phyloP scores from a whole-genome alignment of 2,888 invertebrate genomes.

The Mesorhabditis sp. region DNA sequence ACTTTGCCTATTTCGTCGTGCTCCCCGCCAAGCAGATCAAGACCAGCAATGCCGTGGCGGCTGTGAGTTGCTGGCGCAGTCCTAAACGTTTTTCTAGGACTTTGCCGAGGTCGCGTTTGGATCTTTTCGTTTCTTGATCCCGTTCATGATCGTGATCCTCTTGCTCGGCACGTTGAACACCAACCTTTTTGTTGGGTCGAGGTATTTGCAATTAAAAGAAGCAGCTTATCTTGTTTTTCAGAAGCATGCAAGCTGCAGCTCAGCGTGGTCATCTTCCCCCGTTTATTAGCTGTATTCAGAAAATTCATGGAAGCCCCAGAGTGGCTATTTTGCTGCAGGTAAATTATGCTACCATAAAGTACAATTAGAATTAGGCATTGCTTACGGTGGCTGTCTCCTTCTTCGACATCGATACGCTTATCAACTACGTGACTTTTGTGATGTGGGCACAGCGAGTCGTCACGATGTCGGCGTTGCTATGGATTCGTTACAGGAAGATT shows the following conservation, averaged over 20 bases:
- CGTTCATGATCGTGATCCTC: slow-evolving; percentile 42
- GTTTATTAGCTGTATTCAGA: slow-evolving; percentile 34
- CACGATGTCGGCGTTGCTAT: slow-evolving; percentile 36
- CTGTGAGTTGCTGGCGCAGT: slow-evolving; percentile 17
- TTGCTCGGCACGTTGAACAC: slow-evolving; percentile 45
- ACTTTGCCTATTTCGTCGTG: slow-evolving; percentile 43
- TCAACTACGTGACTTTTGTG: slow-evolving; percentile 46
- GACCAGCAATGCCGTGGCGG: slow-evolving; percentile 41
- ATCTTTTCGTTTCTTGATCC: slow-evolving; percentile 37
- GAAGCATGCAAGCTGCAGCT: slow-evolving; percentile 43
- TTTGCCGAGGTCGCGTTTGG: slow-evolving; percentile 38
- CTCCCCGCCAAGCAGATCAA: slow-evolving; percentile 29
- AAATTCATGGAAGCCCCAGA: slow-evolving; percentile 31
- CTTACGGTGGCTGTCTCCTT: slow-evolving; percentile 31
- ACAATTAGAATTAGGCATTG: not conserved
- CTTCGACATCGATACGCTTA: slow-evolving; percentile 32
- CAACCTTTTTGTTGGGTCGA: slow-evolving; percentile 44
- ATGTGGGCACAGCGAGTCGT: slow-evolving; percentile 38
- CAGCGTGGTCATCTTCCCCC: slow-evolving; percentile 38
- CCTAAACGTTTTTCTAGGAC: slow-evolving; percentile 17
- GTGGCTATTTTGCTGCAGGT: slow-evolving; percentile 40
- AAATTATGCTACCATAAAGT: too few relatives aligned
- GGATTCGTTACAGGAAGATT: slow-evolving; percentile 33
- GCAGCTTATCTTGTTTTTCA: not conserved
- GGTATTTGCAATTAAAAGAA: slow-evolving; percentile 12